Percentiles rank a stretch among this genome's conserved stretches.
These are phyloP conservation scores for Scaptodrosophila latifasciaeformis DNA, from an alignment of 2,888 invertebrate genomes.

Conservation along the genomic window DNA sequence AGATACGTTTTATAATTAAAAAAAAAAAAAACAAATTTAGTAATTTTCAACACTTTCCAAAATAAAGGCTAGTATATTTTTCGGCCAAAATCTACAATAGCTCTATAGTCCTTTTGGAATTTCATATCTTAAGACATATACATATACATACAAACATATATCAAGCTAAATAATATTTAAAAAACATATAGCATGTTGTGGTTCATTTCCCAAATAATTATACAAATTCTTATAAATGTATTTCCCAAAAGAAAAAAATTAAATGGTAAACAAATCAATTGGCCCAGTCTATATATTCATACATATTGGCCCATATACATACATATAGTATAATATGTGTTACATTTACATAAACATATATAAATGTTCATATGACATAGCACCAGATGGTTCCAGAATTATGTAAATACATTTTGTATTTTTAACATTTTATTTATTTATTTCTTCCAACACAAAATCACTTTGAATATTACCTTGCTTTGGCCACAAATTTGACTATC, in stretches of 20 bases:
- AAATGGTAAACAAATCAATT: conserved; percentile 20
- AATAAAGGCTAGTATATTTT: conserved; percentile 7
- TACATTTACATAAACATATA: conserved; percentile 40
- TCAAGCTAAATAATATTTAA: too few relatives aligned
- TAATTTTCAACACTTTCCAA: neutral
- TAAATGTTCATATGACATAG: conserved; percentile 59
- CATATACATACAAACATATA: conserved; percentile 22
- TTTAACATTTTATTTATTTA: conserved; percentile 2
- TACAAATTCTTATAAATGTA: too few relatives aligned
- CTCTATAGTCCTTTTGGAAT: conserved; percentile 1
- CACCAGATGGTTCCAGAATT: conserved; percentile 38
- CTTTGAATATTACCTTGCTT: too few relatives aligned
- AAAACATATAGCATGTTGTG: conserved; percentile 55
- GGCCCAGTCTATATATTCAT: conserved; percentile 14
- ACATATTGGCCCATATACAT: neutral
- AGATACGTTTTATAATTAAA: conserved; percentile 47
- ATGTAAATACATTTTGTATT: conserved; percentile 47
- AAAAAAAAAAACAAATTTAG: conserved; percentile 27
- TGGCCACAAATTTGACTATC: conserved; percentile 32
- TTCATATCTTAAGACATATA: conserved; percentile 16
- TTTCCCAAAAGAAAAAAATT: conserved; percentile 23
- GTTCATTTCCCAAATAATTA: too few relatives aligned
- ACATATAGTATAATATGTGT: conserved; percentile 18
- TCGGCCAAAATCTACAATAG: conserved; percentile 24
- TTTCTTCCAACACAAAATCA: neutral